phyloP scores from a whole-genome alignment of 2,113 vertebrate genomes.

The Sinocyclocheilus anshuiensis region DNA sequence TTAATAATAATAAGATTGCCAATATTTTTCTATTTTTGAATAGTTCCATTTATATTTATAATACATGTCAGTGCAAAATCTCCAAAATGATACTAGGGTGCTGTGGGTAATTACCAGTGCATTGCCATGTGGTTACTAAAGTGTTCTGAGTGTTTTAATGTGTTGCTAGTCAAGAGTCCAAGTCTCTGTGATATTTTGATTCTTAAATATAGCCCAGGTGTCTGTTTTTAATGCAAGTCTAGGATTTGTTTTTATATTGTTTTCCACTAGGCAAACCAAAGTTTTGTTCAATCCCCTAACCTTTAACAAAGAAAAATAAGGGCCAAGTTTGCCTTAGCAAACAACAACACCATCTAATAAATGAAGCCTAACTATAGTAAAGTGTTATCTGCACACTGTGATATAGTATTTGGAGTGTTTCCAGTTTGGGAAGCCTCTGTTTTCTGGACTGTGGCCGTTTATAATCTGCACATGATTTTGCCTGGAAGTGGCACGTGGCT shows the following conservation, averaged over 20 bases:
- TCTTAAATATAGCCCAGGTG: too few relatives aligned
- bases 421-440: not conserved
- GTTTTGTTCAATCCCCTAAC: not conserved
- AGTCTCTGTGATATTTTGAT: not conserved
- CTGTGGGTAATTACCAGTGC: not conserved
- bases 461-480: constrained; percentile 6
- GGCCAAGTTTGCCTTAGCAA: not conserved
- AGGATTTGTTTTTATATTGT: not conserved
- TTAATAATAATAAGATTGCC: too few relatives aligned
- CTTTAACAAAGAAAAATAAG: not conserved
- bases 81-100: not conserved
- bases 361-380: not conserved
- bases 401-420: constrained; percentile 9
- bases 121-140: not conserved
- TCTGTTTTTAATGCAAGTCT: not conserved
- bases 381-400: not conserved
- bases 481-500: constrained; percentile 39
- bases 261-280: not conserved
- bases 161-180: not conserved
- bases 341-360: not conserved
- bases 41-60: not conserved
- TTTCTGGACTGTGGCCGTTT: constrained; percentile 13
- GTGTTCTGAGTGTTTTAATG: not conserved
- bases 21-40: not conserved
- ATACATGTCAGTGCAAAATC: not conserved